Percentiles rank a stretch among this genome's conserved stretches.
phyloP scores from a whole-genome alignment of 2,888 invertebrate species.

The Xestia ashworthii region DNA sequence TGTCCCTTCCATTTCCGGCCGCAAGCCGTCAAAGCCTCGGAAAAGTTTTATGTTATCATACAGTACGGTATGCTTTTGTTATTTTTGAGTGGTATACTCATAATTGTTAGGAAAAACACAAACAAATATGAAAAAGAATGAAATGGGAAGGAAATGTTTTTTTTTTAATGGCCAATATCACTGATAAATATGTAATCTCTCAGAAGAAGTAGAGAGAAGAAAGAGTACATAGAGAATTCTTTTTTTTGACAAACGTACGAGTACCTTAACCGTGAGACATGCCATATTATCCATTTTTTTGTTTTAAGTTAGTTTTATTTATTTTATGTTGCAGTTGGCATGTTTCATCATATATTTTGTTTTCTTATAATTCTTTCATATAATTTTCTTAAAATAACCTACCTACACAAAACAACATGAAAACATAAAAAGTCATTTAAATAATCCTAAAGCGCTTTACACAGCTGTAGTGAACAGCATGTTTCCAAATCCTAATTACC shows the following conservation, averaged over 20 bases:
- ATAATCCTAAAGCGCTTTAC: conserved; percentile 10
- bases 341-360: too few species aligned
- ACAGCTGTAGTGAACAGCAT: conserved; percentile 13
- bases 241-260: not conserved
- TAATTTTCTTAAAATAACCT: too few species aligned
- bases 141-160: not conserved
- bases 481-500: conserved; percentile 36
- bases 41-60: conserved; percentile 76
- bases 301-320: too few species aligned
- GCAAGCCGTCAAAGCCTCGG: conserved; percentile 78
- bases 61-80: conserved; percentile 63
- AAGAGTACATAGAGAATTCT: not conserved
- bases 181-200: too few species aligned
- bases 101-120: conserved; percentile 24
- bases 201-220: not conserved
- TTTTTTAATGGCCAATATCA: not conserved
- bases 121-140: not conserved
- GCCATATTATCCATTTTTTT: too few species aligned
- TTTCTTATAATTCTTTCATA: too few species aligned
- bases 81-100: conserved; percentile 48
- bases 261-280: not conserved
- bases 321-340: too few species aligned
- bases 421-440: conserved; percentile 2
- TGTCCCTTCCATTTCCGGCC: conserved; percentile 87
- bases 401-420: not conserved